Evolutionary conservation across 2,888 invertebrate genomes (phyloP).

Genomic region (Lydus trimaculatus): DNA sequence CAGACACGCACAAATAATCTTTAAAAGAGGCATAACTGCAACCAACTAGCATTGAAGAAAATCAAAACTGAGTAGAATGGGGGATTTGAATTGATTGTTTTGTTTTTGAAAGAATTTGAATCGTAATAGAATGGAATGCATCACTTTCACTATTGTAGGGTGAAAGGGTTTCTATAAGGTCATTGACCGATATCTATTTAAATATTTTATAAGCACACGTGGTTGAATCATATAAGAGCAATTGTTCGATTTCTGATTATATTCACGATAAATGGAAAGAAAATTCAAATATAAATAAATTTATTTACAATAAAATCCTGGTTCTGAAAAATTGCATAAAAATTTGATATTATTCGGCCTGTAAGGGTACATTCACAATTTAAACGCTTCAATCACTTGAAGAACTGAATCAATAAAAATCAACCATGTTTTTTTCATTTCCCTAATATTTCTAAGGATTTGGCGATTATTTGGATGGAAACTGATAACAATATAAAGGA

Average conservation of each 20-base stretch:
- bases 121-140: not conserved
- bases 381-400: too few species aligned
- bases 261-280: not conserved
- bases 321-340: too few species aligned
- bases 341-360: too few species aligned
- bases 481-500: too few species aligned
- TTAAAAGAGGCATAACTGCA: not conserved
- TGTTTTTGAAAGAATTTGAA: not conserved
- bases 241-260: not conserved
- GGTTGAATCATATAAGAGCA: not conserved
- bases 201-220: not conserved
- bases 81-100: not conserved
- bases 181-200: constrained; percentile 13
- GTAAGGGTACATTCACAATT: too few species aligned
- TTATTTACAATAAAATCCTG: not conserved
- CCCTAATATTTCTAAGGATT: too few species aligned
- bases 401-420: too few species aligned
- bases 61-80: not conserved
- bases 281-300: not conserved
- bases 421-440: too few species aligned
- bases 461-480: too few species aligned
- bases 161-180: constrained; percentile 1
- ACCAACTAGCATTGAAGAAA: not conserved
- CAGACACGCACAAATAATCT: not conserved
- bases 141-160: constrained; percentile 13